phyloP scores from a whole-genome alignment of 2,888 invertebrate genomes.

The Drosophila paramelanica region DNA sequence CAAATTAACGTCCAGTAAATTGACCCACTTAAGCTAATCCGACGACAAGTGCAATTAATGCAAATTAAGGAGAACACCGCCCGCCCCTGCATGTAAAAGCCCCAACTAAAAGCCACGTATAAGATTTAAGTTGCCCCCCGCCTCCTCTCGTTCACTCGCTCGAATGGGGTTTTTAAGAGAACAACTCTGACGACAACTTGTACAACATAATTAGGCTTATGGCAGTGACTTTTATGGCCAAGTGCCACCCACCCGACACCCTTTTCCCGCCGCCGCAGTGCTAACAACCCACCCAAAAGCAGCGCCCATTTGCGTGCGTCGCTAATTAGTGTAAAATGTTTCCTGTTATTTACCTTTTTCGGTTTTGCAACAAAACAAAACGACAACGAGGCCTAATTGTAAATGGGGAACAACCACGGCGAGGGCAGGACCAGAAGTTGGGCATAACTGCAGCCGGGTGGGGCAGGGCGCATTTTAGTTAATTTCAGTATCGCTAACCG shows the following conservation, averaged over 20 bases:
- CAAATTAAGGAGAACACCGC: conserved; percentile 47
- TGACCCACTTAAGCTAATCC: conserved; percentile 45
- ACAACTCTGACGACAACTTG: conserved; percentile 61
- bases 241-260: conserved; percentile 26
- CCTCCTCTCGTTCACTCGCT: not conserved
- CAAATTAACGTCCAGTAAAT: conserved; percentile 23
- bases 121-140: conserved; percentile 36
- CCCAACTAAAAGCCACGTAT: conserved; percentile 35
- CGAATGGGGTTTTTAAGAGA: conserved; percentile 48
- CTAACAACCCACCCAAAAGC: conserved; percentile 1
- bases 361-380: conserved; percentile 69
- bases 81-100: conserved; percentile 4
- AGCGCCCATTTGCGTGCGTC: conserved; percentile 74
- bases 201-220: conserved; percentile 78
- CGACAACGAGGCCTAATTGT: conserved; percentile 57
- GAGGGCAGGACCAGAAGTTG: conserved; percentile 12
- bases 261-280: not conserved
- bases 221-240: conserved; percentile 72
- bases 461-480: conserved; percentile 23
- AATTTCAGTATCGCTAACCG: conserved; percentile 52
- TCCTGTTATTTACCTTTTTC: conserved; percentile 80
- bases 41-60: conserved; percentile 57
- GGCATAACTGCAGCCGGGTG: too few species aligned
- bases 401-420: conserved; percentile 52
- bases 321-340: conserved; percentile 81